phyloP scores from a whole-genome alignment of 2,888 invertebrate species.

The Dryocosmus kuriphilus region DNA sequence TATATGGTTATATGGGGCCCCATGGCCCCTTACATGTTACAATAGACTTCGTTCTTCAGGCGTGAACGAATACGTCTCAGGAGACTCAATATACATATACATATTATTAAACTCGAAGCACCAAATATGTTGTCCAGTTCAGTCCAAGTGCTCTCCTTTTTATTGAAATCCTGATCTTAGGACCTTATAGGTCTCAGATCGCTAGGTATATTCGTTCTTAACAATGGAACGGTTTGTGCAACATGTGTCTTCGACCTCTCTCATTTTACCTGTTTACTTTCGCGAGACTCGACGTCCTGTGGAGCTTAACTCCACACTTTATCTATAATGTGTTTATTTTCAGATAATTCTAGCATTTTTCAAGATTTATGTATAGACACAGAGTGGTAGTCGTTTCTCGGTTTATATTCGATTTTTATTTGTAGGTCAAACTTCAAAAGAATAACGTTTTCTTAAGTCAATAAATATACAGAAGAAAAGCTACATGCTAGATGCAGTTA shows the following conservation, averaged over 20 bases:
- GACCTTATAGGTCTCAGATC: not conserved
- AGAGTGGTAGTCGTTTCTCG: not conserved
- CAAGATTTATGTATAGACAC: not conserved
- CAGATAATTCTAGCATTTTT: not conserved
- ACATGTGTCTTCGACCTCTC: slow-evolving; percentile 38
- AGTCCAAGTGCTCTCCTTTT: slow-evolving; percentile 10
- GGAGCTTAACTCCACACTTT: not conserved
- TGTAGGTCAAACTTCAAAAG: not conserved
- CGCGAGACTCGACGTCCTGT: not conserved
- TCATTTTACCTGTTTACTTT: slow-evolving; percentile 28
- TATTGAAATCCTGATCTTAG: not conserved
- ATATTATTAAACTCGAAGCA: slow-evolving; percentile 22
- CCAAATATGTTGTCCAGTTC: slow-evolving; percentile 7
- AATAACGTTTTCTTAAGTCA: not conserved
- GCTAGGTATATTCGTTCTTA: slow-evolving; percentile 1
- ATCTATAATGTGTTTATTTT: slow-evolving; percentile 6
- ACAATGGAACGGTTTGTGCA: slow-evolving; percentile 35
- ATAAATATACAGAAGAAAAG: too few relatives aligned
- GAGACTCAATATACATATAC: not conserved
- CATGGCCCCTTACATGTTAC: not conserved
- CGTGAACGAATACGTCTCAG: slow-evolving; percentile 33
- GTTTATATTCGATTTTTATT: not conserved
- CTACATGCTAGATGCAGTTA: too few relatives aligned
- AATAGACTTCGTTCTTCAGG: slow-evolving; percentile 28
- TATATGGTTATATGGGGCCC: slow-evolving; percentile 36